Conservation (phyloP, 2,113 vertebrate genomes). For the Neomonachus schauinslandi region DNA sequence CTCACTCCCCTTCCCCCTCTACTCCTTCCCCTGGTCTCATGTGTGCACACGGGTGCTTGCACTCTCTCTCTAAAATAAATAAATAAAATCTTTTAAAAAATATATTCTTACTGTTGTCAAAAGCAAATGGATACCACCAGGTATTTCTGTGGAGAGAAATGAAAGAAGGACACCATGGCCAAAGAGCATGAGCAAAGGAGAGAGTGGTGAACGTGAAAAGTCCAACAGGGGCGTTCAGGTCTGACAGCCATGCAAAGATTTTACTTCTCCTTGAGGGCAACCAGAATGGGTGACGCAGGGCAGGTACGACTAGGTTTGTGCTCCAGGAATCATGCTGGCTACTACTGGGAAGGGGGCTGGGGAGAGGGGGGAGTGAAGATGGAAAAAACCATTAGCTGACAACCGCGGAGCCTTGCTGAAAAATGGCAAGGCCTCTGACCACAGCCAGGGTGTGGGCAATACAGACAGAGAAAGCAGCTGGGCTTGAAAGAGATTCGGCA, state of each 20-base stretch:
- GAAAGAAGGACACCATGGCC: neutral
- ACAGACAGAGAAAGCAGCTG: neutral
- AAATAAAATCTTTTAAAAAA: neutral
- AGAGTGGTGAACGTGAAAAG: rapidly evolving
- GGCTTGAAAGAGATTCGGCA: neutral
- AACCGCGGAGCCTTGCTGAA: neutral
- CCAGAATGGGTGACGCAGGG: neutral
- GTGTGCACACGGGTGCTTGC: neutral
- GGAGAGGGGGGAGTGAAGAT: neutral
- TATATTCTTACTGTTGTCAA: neutral
- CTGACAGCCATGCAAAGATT: neutral
- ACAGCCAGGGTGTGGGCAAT: neutral
- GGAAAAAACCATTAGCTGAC: neutral
- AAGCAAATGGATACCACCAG: neutral
- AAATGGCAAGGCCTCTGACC: neutral
- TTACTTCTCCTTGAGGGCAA: neutral
- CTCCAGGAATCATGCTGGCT: neutral
- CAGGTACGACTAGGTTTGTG: rapidly evolving
- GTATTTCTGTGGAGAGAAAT: neutral
- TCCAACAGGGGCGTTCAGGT: neutral
- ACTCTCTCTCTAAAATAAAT: neutral
- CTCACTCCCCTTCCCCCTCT: neutral
- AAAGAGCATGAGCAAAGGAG: neutral
- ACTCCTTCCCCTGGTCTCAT: neutral
- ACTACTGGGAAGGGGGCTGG: neutral